Base-by-base conservation (phyloP, 2,113 vertebrate genomes). In the Gallinago media region DNA sequence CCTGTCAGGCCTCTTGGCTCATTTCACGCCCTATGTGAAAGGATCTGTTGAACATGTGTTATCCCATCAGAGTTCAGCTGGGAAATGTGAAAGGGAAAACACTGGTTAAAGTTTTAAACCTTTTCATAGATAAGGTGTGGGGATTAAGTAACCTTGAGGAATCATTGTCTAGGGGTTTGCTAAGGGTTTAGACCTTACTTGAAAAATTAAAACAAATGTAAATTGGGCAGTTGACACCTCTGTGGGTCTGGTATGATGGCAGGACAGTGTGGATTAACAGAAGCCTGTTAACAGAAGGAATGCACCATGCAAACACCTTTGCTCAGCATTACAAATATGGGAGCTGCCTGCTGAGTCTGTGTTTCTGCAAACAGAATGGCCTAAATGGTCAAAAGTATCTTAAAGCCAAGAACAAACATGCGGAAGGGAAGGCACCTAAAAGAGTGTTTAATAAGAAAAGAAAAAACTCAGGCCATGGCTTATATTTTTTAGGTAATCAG, bases 201-300 rank as follows among this genome's bases (percentile, higher is more conserved):
- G 27, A 75, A 63, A 85, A 62, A 70, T 22, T 20, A 70, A 65
- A 88, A 20, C 13, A 22, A 20, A 49, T 65, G 32, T n/a, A 62
- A 83, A 72, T 4, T 13, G 26, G 15, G 31, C 50, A 47, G 25
- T 59, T 3, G 15, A 38, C 36, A 63, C 16, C 21, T 32, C 11
- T 13, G 22, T 54, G 63, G n/a, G 21, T 34, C 76, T 67, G 62
- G 18, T 61, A 42, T 0, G 1, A n/a, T 0, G 3, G 12, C 0
- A 0, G 47, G 47, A 7, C 8, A 2, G 11, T 8, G 59, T 23
- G 73, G 54, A 26, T 36, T 77, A 38, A 38, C 38, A 38, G 38
- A 38, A 38, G 31, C 38, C 58, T 50, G 54, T 8, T 71, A 47
- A 31, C 46, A 54, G 83, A 25, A 66, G n/a, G 49, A 61, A 73